Evolutionary conservation across 2,888 invertebrate genomes (phyloP), one percentile per base, ranked within the genome.

Genomic region (Molorchus minor): DNA sequence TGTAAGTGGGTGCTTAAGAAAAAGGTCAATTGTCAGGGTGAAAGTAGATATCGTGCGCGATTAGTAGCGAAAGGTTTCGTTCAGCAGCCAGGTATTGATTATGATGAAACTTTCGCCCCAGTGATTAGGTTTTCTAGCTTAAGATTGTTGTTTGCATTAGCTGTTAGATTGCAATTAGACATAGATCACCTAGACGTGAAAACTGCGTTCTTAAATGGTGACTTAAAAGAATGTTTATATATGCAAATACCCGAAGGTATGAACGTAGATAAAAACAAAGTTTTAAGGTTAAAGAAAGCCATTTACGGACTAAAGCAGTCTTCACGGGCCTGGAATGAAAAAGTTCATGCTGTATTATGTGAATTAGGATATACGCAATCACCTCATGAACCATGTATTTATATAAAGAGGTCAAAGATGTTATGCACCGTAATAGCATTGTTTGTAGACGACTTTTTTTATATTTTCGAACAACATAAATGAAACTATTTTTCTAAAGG

Each of bases 1-100:
- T 67, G 69, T 30, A 73, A 72, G 44, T 75, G 71, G 73, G 71
- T 72, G 10, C 70, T 68, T 51, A 69, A 71, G 45, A 62, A 12
- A 19, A 73, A 73, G 53, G 12, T 20, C 29, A 62, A 72, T 47
- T 51, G 47, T 58, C 64, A 66, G 15, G 55, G 56, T 41, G 45
- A 65, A 33, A 55, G 68, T 16, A 33, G 61, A 8, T 61, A 58
- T 52, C 20, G 65, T 19, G 69, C 67, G n/a, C 21, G 64, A 35
- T 47, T 69, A 35, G 69, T 70, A 7, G 62, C 69, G n/a, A 62
- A 58, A 36, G 64, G 70, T 12, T 69, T 64, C 54, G 58, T 58
- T 4, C 68, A 69, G 43, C 21, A 40, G 19, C 43, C 41, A 8
- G 65, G 63, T 12, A 41, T 68, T 13, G 67, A 69, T 43, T 70